These are phyloP conservation scores for Fragum fragum DNA, from an alignment of 2,888 invertebrate genomes.

Conservation along the genomic window DNA sequence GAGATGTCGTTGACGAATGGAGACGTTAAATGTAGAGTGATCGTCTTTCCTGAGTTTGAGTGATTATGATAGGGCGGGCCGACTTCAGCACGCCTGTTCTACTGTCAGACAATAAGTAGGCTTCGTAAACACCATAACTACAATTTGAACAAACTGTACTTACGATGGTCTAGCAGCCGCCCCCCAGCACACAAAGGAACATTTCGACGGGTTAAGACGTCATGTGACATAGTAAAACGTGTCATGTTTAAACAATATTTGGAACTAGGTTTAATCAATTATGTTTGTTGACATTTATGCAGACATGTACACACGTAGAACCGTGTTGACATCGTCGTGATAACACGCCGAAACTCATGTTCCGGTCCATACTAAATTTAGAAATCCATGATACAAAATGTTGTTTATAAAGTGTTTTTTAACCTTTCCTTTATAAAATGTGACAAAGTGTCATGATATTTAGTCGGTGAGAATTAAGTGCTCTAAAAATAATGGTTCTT, in stretches of 20 bases:
- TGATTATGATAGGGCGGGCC: slow-evolving; percentile 12
- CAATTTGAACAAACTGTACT: neutral
- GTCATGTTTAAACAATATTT: slow-evolving; percentile 32
- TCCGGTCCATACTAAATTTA: neutral
- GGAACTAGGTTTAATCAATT: slow-evolving; percentile 33
- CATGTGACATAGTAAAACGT: slow-evolving; percentile 23
- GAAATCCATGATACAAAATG: neutral
- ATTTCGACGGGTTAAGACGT: slow-evolving; percentile 12
- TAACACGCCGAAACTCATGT: neutral
- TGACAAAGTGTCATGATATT: neutral
- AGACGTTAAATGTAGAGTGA: neutral
- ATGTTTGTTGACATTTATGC: slow-evolving; percentile 25
- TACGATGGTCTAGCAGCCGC: neutral
- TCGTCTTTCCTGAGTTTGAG: slow-evolving; percentile 20
- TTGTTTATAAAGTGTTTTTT: neutral
- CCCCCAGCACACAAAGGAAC: neutral
- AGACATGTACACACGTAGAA: slow-evolving; percentile 9
- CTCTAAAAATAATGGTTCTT: neutral
- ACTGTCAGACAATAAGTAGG: neutral
- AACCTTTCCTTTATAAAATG: neutral
- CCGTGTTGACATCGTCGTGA: neutral
- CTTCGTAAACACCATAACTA: neutral
- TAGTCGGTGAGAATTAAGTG: neutral
- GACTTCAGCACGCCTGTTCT: slow-evolving; percentile 4
- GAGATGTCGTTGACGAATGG: neutral